phyloP scores from a whole-genome alignment of 2,113 vertebrate species.

The Pomatorhinus ruficollis region DNA sequence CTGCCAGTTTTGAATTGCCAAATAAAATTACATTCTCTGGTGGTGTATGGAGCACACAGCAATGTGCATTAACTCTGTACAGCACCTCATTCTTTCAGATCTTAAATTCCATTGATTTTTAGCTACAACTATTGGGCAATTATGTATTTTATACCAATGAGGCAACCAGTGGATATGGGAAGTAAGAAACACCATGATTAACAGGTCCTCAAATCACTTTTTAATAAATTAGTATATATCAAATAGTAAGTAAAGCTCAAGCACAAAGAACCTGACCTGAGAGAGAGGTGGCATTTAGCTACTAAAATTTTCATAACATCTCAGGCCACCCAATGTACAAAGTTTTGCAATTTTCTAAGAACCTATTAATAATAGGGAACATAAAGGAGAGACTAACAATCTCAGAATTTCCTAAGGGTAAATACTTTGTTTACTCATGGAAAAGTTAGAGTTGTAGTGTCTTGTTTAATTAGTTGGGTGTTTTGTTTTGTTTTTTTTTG shows the following conservation, averaged over 20 bases:
- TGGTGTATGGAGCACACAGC: neutral
- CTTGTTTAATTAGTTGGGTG: neutral
- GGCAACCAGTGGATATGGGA: neutral
- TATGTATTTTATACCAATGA: neutral
- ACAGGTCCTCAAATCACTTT: neutral
- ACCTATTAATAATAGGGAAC: rapidly evolving
- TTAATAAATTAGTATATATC: neutral
- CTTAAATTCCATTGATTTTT: neutral
- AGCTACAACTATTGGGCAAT: neutral
- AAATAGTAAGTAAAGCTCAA: neutral
- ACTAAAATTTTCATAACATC: neutral
- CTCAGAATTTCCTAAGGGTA: neutral
- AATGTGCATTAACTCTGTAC: neutral
- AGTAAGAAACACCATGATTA: neutral
- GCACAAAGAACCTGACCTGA: neutral
- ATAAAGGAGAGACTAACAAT: neutral
- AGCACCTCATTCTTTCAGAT: neutral
- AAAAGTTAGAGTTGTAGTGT: neutral
- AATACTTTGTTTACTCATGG: neutral
- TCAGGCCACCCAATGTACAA: neutral
- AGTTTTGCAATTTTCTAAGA: neutral
- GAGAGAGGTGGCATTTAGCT: neutral
- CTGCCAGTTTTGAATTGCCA: neutral
- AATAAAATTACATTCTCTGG: neutral
- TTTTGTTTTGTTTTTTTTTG: no score